These are phyloP conservation scores for Drosophila nigromelanica DNA, from an alignment of 1,140 invertebrate species.

Conservation along the genomic window DNA sequence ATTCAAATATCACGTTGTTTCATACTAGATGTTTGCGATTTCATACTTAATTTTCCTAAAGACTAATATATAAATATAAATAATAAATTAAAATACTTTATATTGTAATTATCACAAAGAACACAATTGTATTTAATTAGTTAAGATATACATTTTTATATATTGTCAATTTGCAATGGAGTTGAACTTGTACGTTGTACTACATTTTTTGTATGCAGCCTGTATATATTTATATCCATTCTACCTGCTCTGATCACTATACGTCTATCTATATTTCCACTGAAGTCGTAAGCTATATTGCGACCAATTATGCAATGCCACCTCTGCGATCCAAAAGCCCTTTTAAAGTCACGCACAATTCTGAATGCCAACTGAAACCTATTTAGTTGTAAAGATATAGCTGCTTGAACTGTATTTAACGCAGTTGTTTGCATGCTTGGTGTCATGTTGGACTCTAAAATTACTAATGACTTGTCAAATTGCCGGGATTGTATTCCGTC, in stretches of 20 bases:
- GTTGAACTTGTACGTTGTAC: too few relatives aligned
- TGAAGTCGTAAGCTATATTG: neutral
- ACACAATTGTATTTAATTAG: too few relatives aligned
- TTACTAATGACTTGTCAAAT: neutral
- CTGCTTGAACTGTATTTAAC: neutral
- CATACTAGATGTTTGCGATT: too few relatives aligned
- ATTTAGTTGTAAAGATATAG: neutral
- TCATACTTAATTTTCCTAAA: too few relatives aligned
- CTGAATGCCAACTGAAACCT: neutral
- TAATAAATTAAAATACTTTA: too few relatives aligned
- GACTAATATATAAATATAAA: too few relatives aligned
- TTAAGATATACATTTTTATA: too few relatives aligned
- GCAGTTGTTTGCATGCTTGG: neutral
- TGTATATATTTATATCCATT: too few relatives aligned
- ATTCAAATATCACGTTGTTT: too few relatives aligned
- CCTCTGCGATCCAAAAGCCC: neutral
- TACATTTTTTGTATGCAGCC: too few relatives aligned
- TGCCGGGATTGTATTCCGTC: neutral
- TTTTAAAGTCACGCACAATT: neutral
- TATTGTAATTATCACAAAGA: too few relatives aligned
- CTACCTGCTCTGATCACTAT: neutral
- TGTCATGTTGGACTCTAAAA: neutral
- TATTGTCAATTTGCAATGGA: too few relatives aligned
- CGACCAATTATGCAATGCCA: conserved; percentile 16
- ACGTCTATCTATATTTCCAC: neutral